Conservation (phyloP, 2,888 invertebrate species). For the Erebia ligea region DNA sequence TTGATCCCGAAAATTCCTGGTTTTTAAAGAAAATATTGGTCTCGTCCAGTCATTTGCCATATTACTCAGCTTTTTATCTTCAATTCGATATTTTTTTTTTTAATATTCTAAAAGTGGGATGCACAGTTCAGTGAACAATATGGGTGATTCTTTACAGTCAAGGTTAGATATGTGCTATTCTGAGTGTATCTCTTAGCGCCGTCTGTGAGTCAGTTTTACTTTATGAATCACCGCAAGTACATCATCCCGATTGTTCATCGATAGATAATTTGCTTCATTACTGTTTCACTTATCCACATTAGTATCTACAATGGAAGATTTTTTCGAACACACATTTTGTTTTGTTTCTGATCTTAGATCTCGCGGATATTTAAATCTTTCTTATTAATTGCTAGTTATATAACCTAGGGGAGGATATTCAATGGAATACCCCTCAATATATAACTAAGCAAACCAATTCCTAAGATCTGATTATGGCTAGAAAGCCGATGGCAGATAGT, state of each 20-base stretch:
- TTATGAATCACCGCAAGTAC: constrained; percentile 63
- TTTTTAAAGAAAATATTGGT: no score
- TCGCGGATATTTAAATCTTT: not conserved
- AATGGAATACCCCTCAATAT: no score
- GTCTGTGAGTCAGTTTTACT: constrained; percentile 65
- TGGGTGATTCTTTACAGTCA: constrained; percentile 43
- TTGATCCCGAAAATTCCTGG: no score
- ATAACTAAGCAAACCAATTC: no score
- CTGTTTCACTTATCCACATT: constrained; percentile 30
- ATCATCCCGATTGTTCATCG: constrained; percentile 66
- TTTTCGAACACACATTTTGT: not conserved
- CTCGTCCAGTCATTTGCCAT: no score
- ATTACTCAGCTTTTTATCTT: no score
- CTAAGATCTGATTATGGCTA: no score
- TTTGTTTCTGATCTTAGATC: not conserved
- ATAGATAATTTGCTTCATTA: constrained; percentile 50
- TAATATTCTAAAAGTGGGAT: no score
- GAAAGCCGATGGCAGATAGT: no score
- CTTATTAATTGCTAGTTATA: not conserved
- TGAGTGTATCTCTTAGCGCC: constrained; percentile 73
- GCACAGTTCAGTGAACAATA: no score
- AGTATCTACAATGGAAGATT: constrained; percentile 7
- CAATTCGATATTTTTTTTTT: no score
- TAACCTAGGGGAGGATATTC: no score
- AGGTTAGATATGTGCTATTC: constrained; percentile 70